Evolutionary conservation across 2,113 vertebrate species (phyloP).

Genomic region (Acanthochromis polyacanthus): DNA sequence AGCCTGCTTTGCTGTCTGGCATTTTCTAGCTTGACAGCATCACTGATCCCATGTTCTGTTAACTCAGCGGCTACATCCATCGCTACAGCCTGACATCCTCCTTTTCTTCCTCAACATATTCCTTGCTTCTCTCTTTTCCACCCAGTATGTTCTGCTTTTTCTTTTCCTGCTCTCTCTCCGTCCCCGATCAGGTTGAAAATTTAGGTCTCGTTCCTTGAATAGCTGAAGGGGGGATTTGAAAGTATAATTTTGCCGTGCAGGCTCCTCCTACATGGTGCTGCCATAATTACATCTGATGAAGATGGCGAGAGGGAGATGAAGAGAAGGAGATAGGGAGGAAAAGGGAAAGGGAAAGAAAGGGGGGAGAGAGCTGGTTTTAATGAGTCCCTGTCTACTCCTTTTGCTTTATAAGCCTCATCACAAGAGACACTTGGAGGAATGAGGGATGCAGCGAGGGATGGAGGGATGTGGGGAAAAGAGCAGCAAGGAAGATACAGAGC

Average conservation of each 20-base stretch:
- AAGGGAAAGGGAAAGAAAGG: constrained; percentile 9
- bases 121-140: constrained; percentile 11
- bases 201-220: constrained; percentile 56
- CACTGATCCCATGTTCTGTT: constrained; percentile 72
- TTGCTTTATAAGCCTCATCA: constrained; percentile 56
- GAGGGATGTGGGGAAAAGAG: constrained; percentile 22
- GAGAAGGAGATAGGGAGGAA: constrained; percentile 47
- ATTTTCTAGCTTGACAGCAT: constrained; percentile 68
- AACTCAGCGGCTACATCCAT: constrained; percentile 64
- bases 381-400: constrained; percentile 48
- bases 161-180: not conserved
- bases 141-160: not conserved
- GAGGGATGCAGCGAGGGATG: constrained; percentile 29
- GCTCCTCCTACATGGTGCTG: constrained; percentile 52
- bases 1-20: constrained; percentile 64
- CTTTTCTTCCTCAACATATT: constrained; percentile 57
- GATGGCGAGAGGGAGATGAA: constrained; percentile 47
- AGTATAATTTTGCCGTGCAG: constrained; percentile 59
- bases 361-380: constrained; percentile 47
- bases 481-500: constrained; percentile 20
- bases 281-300: constrained; percentile 71
- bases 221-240: constrained; percentile 61
- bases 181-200: constrained; percentile 59
- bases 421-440: constrained; percentile 45
- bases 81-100: constrained; percentile 44